Conservation (phyloP, 2,888 invertebrate species). For the Drosophila picticornis region DNA sequence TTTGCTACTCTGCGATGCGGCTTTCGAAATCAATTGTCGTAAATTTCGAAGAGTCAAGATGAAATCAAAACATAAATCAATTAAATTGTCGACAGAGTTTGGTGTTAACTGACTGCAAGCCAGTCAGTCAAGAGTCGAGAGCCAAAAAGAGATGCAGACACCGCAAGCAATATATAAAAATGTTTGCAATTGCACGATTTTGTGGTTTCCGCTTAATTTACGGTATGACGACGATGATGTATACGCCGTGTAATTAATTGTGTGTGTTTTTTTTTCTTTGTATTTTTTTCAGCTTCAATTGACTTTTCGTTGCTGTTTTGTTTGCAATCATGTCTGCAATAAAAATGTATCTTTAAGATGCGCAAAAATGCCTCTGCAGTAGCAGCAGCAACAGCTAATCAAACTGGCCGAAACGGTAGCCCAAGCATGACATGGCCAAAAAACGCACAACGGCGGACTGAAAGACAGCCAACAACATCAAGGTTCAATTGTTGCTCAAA, state of each 20-base stretch:
- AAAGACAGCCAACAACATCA: conserved; percentile 43
- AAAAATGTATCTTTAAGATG: conserved; percentile 51
- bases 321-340: conserved; percentile 8
- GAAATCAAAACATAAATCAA: conserved; percentile 61
- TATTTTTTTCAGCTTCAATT: conserved; percentile 1
- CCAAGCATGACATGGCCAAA: conserved; percentile 56
- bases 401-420: conserved; percentile 54
- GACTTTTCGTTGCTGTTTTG: conserved; percentile 22
- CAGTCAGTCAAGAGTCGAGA: conserved; percentile 4
- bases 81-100: conserved; percentile 69
- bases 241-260: conserved; percentile 63
- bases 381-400: conserved; percentile 43
- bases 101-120: conserved; percentile 37
- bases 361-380: conserved; percentile 17
- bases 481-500: conserved; percentile 73
- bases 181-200: conserved; percentile 66
- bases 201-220: conserved; percentile 62
- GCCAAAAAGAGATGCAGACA: conserved; percentile 25
- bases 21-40: conserved; percentile 68
- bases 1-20: not conserved
- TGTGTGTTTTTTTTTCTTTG: conserved; percentile 57
- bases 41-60: conserved; percentile 47
- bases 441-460: conserved; percentile 18
- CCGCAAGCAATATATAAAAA: conserved; percentile 34
- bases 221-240: conserved; percentile 37